Percentiles rank a stretch among this genome's conserved stretches.
These are phyloP conservation scores for Ernsta delagoae DNA, from an alignment of 2,888 invertebrate genomes.

Conservation along the genomic window DNA sequence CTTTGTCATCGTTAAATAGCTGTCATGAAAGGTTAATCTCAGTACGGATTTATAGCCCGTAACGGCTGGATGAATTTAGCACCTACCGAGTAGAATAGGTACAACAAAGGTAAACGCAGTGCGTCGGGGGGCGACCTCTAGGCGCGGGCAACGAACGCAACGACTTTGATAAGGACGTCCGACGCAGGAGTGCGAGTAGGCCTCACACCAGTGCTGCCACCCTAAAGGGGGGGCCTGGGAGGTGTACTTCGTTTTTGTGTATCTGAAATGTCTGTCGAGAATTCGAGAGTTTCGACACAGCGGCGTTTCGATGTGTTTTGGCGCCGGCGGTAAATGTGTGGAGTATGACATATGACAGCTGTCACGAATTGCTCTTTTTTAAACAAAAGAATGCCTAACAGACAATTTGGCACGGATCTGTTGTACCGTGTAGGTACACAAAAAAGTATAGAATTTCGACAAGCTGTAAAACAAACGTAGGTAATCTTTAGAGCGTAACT, in stretches of 20 bases:
- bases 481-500: not conserved
- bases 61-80: constrained; percentile 28
- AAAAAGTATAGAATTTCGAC: not conserved
- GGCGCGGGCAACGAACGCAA: constrained; percentile 72
- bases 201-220: constrained; percentile 34
- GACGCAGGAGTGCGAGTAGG: constrained; percentile 31
- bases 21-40: constrained; percentile 30
- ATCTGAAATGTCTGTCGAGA: not conserved
- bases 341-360: not conserved
- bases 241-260: not conserved
- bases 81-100: not conserved
- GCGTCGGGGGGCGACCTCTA: constrained; percentile 62
- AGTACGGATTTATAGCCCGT: constrained; percentile 26
- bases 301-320: not conserved
- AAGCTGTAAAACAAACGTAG: not conserved
- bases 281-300: not conserved
- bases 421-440: too few species aligned
- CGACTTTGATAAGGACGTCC: constrained; percentile 71
- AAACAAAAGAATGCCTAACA: not conserved
- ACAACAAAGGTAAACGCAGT: constrained; percentile 34
- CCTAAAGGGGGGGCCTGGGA: constrained; percentile 7
- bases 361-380: not conserved
- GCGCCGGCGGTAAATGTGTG: not conserved
- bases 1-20: constrained; percentile 10
- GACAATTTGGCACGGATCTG: constrained; percentile 1